These are phyloP conservation scores for Hetaerina titia DNA, from an alignment of 2,888 invertebrate genomes.

Conservation along the genomic window DNA sequence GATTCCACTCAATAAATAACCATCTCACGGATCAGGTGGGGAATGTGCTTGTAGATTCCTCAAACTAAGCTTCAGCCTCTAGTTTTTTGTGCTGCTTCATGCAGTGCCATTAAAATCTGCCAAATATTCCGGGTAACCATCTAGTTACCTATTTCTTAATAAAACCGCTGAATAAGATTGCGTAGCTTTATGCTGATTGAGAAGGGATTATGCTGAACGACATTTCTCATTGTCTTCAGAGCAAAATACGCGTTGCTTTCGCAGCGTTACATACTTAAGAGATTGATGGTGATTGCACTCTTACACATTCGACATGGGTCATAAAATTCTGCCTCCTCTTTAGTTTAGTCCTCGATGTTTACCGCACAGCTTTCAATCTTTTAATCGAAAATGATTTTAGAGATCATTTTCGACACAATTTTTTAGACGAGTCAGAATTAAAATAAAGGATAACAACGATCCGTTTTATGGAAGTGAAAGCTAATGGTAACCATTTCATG, in stretches of 20 bases:
- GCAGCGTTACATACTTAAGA: background rate
- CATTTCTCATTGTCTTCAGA: background rate
- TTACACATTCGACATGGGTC: background rate
- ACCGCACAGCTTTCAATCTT: background rate
- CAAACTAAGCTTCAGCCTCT: too few relatives aligned
- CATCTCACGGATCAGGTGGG: too few relatives aligned
- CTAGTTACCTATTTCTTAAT: too few relatives aligned
- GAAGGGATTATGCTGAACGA: background rate
- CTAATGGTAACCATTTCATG: background rate
- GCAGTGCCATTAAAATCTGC: too few relatives aligned
- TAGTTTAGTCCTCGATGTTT: background rate
- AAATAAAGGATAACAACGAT: background rate
- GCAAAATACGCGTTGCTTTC: background rate
- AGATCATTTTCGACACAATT: background rate
- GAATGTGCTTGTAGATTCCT: too few relatives aligned
- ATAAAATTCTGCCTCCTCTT: background rate
- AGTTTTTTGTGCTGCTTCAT: too few relatives aligned
- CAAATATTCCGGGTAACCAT: too few relatives aligned
- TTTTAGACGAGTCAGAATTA: background rate
- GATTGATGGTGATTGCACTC: background rate
- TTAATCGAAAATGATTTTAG: slow-evolving; percentile 10
- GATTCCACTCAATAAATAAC: too few relatives aligned
- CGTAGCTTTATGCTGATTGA: background rate
- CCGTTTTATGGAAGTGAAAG: background rate
- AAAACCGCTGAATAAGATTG: too few relatives aligned